A percentile compares a stretch with the other conserved stretches of the same genome.
Evolutionary conservation across 2,888 invertebrate genomes (phyloP).

Genomic region (Hypomecis punctinalis): DNA sequence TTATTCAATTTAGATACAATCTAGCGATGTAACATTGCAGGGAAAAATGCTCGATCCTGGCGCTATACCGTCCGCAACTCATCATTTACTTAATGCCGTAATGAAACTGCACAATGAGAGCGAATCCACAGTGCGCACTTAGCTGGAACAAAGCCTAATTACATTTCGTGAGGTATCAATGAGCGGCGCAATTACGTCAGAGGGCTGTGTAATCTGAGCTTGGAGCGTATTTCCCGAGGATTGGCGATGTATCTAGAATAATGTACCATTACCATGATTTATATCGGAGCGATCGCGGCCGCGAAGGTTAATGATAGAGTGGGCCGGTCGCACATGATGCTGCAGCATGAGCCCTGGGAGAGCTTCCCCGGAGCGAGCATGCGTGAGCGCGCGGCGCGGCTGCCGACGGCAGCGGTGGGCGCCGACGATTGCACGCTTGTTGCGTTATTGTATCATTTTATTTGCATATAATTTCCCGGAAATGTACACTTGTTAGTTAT

Average conservation of each 20-base stretch:
- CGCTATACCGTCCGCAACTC: constrained; percentile 51
- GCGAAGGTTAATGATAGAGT: constrained; percentile 76
- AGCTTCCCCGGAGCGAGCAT: constrained; percentile 46
- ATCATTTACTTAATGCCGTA: constrained; percentile 70
- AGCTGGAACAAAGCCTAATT: constrained; percentile 79
- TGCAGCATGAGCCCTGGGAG: constrained; percentile 59
- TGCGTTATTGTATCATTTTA: constrained; percentile 16
- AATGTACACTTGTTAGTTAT: constrained; percentile 5
- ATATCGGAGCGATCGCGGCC: constrained; percentile 77
- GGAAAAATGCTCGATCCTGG: constrained; percentile 39
- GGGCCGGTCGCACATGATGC: constrained; percentile 69
- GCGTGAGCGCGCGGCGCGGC: constrained; percentile 22
- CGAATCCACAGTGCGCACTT: constrained; percentile 64
- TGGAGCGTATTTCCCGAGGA: constrained; percentile 77
- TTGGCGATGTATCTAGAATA: constrained; percentile 78
- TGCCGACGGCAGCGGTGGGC: constrained; percentile 20
- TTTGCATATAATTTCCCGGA: constrained; percentile 23
- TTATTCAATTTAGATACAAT: constrained; percentile 45
- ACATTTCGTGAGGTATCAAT: constrained; percentile 82
- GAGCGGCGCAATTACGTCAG: constrained; percentile 79
- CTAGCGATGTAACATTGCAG: constrained; percentile 37
- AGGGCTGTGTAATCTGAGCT: constrained; percentile 73
- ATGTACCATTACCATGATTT: constrained; percentile 83
- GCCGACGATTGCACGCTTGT: constrained; percentile 15
- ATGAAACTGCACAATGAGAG: constrained; percentile 70